Evolutionary conservation across 2,888 invertebrate genomes (phyloP).

Genomic region (Helicoverpa assulta): DNA sequence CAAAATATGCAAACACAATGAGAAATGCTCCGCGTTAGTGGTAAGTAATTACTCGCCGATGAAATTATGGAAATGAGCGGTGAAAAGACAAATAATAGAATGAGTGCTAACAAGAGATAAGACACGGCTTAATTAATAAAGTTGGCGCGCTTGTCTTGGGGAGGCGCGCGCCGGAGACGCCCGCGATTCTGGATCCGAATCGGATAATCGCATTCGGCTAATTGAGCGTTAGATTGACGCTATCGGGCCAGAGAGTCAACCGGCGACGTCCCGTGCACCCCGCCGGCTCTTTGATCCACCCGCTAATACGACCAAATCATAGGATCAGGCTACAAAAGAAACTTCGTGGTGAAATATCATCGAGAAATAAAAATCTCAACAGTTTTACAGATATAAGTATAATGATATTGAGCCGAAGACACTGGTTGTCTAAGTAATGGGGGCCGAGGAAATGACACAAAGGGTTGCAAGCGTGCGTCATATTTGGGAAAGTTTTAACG

Average conservation of each 20-base stretch:
- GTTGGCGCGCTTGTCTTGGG: slow-evolving; percentile 87
- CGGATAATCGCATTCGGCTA: slow-evolving; percentile 89
- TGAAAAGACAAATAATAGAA: slow-evolving; percentile 90
- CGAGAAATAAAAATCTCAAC: slow-evolving; percentile 67
- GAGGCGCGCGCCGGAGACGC: slow-evolving; percentile 79
- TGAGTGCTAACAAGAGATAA: slow-evolving; percentile 91
- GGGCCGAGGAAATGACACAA: slow-evolving; percentile 79
- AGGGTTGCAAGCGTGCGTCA: slow-evolving; percentile 83
- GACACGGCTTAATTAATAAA: slow-evolving; percentile 91
- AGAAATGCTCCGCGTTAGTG: slow-evolving; percentile 84
- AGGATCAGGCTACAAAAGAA: slow-evolving; percentile 76
- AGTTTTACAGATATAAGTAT: slow-evolving; percentile 69
- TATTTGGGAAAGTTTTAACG: slow-evolving; percentile 86
- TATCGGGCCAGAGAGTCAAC: slow-evolving; percentile 81
- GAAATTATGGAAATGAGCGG: slow-evolving; percentile 90
- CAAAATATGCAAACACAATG: slow-evolving; percentile 88
- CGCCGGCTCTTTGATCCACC: slow-evolving; percentile 71
- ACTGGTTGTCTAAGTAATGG: slow-evolving; percentile 73
- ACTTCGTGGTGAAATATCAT: slow-evolving; percentile 61
- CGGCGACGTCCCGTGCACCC: slow-evolving; percentile 65
- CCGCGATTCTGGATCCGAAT: slow-evolving; percentile 86
- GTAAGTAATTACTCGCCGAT: slow-evolving; percentile 88
- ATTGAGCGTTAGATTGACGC: slow-evolving; percentile 90
- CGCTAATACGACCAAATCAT: slow-evolving; percentile 80
- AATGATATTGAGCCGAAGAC: slow-evolving; percentile 75